Evolutionary conservation across 1,140 invertebrate species (phyloP).

Genomic region (Conopomorpha cramerella): DNA sequence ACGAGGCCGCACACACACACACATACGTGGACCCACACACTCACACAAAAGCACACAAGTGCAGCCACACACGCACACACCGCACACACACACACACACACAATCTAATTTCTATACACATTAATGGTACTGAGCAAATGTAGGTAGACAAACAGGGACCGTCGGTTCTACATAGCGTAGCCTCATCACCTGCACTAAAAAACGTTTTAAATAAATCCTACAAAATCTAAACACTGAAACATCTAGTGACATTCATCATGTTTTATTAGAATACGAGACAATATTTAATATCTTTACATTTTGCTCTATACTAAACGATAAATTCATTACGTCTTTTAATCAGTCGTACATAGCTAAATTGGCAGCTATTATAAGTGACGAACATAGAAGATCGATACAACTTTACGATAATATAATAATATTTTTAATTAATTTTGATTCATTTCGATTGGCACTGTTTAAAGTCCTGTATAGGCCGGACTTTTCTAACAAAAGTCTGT

Average conservation of each 20-base stretch:
- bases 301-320: neutral
- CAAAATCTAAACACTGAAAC: neutral
- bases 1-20: constrained; percentile 19
- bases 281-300: neutral
- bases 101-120: too few relatives aligned
- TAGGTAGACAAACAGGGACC: constrained; percentile 20
- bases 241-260: neutral
- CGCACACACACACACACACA: constrained; percentile 11
- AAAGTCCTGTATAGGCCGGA: constrained; percentile 33
- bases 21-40: constrained; percentile 20
- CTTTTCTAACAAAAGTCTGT: too few relatives aligned
- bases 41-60: constrained; percentile 50
- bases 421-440: constrained; percentile 8
- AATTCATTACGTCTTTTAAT: constrained; percentile 45
- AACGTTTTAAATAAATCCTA: too few relatives aligned
- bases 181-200: too few relatives aligned
- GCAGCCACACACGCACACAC: constrained; percentile 30
- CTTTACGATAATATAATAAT: constrained; percentile 7
- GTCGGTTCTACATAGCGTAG: too few relatives aligned
- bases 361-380: constrained; percentile 38
- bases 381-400: constrained; percentile 16
- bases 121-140: constrained; percentile 53
- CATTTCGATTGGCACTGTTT: constrained; percentile 27
- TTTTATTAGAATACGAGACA: neutral
- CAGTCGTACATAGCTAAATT: constrained; percentile 49